phyloP scores from a whole-genome alignment of 1,140 invertebrate species.

The Zelostemma sp. region DNA sequence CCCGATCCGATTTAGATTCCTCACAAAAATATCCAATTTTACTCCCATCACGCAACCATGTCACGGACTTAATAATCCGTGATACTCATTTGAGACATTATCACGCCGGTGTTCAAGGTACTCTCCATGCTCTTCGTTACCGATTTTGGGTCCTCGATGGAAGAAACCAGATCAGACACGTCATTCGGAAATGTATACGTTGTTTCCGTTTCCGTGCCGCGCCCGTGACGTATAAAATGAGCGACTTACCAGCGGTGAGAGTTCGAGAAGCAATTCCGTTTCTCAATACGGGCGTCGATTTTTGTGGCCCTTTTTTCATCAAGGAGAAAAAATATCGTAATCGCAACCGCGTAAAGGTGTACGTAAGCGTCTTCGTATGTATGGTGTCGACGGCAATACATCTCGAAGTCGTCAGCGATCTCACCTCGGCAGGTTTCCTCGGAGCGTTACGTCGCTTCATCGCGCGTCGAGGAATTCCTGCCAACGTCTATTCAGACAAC shows the following conservation, averaged over 20 bases:
- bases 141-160: slow-evolving; percentile 14
- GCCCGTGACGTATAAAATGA: not conserved
- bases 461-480: slow-evolving; percentile 32
- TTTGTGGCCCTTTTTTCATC: slow-evolving; percentile 53
- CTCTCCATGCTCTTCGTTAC: slow-evolving; percentile 10
- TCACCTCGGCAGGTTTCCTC: slow-evolving; percentile 47
- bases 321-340: slow-evolving; percentile 44
- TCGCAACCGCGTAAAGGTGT: slow-evolving; percentile 21
- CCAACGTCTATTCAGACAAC: slow-evolving; percentile 51
- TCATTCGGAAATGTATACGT: not conserved
- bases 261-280: slow-evolving; percentile 34
- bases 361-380: slow-evolving; percentile 25
- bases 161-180: not conserved
- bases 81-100: slow-evolving; percentile 1
- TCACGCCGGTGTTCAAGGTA: slow-evolving; percentile 18
- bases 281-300: slow-evolving; percentile 49
- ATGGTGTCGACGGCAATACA: slow-evolving; percentile 43
- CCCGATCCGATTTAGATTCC: not conserved
- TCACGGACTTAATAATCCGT: slow-evolving; percentile 8
- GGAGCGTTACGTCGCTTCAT: slow-evolving; percentile 45
- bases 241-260: not conserved
- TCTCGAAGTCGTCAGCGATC: slow-evolving; percentile 52
- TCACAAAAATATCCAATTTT: slow-evolving; percentile 12
- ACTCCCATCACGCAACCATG: not conserved
- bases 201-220: slow-evolving; percentile 4